phyloP scores from a whole-genome alignment of 92 coral and sea anemone genomes.

The Epizoanthus ramosus region DNA sequence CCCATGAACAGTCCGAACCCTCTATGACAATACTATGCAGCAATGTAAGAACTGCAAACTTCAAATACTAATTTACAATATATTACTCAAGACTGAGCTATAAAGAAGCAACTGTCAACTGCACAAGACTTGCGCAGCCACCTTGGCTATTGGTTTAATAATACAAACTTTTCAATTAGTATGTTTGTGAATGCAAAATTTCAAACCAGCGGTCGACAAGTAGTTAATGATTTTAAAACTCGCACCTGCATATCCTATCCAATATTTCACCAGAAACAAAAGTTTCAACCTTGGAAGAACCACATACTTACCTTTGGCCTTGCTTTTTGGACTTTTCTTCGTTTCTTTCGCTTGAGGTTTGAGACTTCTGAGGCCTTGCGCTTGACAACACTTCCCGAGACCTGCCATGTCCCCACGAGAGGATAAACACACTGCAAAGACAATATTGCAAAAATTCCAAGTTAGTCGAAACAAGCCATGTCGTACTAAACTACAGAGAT shows the following conservation, averaged over 20 bases:
- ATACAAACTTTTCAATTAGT: neutral
- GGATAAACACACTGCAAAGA: slow-evolving; percentile 86
- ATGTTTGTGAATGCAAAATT: neutral
- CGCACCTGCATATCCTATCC: no score
- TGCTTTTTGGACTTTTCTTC: slow-evolving; percentile 40
- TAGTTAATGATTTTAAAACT: no score
- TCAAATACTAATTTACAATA: neutral
- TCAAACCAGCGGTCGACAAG: neutral
- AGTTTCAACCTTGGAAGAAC: neutral
- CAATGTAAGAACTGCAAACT: neutral
- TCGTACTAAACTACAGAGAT: neutral
- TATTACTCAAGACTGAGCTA: neutral
- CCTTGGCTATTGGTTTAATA: neutral
- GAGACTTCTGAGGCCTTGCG: slow-evolving; percentile 59
- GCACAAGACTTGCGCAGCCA: neutral
- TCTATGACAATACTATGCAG: neutral
- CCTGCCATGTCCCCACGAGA: slow-evolving; percentile 44
- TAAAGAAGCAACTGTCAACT: neutral
- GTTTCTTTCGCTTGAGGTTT: slow-evolving; percentile 57
- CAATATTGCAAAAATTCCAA: neutral
- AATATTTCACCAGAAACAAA: neutral
- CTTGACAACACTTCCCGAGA: slow-evolving; percentile 45
- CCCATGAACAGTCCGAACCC: no score
- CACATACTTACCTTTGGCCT: slow-evolving; percentile 38
- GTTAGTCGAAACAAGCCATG: neutral